Percentiles rank a stretch among this genome's conserved stretches.
Evolutionary conservation across 2,888 invertebrate species (phyloP).

Genomic region (Erynnis tages): DNA sequence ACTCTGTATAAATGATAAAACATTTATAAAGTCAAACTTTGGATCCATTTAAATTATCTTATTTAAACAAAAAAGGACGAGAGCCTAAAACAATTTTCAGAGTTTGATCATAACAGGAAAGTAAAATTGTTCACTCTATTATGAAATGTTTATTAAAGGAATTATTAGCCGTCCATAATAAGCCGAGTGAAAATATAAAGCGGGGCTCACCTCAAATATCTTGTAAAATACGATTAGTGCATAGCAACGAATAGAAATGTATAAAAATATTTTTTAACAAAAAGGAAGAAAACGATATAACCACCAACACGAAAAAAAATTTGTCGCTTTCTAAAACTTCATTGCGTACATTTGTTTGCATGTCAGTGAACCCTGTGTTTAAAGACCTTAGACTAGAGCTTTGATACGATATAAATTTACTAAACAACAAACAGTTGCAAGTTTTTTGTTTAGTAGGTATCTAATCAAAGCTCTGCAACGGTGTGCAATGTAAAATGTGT

Average conservation of each 20-base stretch:
- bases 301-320: neutral
- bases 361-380: no score
- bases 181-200: neutral
- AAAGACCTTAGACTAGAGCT: no score
- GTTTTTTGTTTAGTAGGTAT: no score
- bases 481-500: no score
- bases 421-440: no score
- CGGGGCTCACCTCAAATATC: neutral
- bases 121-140: neutral
- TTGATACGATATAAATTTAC: no score
- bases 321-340: neutral
- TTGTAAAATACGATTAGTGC: neutral
- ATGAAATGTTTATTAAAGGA: slow-evolving; percentile 1
- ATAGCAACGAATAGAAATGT: neutral
- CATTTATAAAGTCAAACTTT: neutral
- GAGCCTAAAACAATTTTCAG: neutral
- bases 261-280: no score
- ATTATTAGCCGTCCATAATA: neutral
- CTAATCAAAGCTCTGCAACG: no score
- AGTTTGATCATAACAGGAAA: neutral
- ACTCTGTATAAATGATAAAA: no score
- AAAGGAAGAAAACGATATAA: no score
- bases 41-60: neutral
- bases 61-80: neutral
- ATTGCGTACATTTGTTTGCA: no score